Conservation (phyloP, 2,113 vertebrate genomes). For the Bothrops jararaca region DNA sequence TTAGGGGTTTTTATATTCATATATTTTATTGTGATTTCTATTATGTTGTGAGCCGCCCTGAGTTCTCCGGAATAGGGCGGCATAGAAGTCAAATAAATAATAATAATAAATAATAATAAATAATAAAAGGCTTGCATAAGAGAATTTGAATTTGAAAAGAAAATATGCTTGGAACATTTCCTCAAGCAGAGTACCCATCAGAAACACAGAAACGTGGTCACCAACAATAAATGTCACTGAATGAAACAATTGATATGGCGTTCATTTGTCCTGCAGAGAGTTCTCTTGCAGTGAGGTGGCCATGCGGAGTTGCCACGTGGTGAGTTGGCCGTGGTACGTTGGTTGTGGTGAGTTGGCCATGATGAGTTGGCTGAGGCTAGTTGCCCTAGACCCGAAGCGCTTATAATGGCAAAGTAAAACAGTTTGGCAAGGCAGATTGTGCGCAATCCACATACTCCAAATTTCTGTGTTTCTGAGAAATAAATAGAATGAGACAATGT, state of each 20-base stretch:
- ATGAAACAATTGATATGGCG: neutral
- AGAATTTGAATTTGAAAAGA: neutral
- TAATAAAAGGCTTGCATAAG: neutral
- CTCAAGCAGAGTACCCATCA: neutral
- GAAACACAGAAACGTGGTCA: neutral
- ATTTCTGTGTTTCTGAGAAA: conserved; percentile 3
- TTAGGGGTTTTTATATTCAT: too few species aligned
- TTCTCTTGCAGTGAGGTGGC: neutral
- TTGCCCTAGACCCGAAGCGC: neutral
- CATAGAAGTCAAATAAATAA: too few species aligned
- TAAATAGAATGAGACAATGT: conserved; percentile 38
- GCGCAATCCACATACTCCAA: neutral
- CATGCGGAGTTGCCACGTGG: neutral
- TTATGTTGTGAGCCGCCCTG: too few species aligned
- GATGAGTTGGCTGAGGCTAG: too few species aligned
- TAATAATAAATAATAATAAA: too few species aligned
- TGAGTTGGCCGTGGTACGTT: too few species aligned
- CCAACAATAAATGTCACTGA: neutral
- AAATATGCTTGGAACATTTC: neutral
- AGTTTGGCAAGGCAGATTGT: neutral
- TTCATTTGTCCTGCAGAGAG: neutral
- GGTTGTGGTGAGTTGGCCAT: too few species aligned
- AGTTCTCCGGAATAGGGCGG: too few species aligned
- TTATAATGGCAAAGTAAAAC: neutral
- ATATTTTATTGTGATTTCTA: too few species aligned